Percentiles rank a stretch among this genome's conserved stretches.
phyloP scores from a whole-genome alignment of 2,113 vertebrate genomes.

The Egretta garzetta region DNA sequence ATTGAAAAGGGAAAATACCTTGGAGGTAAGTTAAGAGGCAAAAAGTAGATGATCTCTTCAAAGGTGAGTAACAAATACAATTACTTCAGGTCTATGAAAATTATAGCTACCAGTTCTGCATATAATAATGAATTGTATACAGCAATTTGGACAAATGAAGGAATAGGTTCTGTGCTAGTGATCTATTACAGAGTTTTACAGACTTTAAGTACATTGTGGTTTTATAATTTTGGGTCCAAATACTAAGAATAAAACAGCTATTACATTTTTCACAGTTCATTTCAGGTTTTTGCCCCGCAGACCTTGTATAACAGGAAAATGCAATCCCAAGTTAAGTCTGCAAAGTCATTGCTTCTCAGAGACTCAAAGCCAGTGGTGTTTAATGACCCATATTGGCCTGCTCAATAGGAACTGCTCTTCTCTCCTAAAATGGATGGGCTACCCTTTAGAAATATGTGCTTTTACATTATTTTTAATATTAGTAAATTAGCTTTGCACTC shows the following conservation, averaged over 20 bases:
- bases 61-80: background rate
- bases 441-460: constrained; percentile 44
- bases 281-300: constrained; percentile 65
- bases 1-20: background rate
- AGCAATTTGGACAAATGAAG: background rate
- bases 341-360: constrained; percentile 64
- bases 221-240: constrained; percentile 49
- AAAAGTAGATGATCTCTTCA: background rate
- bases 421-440: constrained; percentile 40
- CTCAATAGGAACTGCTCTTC: constrained; percentile 76
- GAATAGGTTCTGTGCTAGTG: background rate
- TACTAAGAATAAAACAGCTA: constrained; percentile 46
- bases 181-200: constrained; percentile 56
- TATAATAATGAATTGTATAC: background rate
- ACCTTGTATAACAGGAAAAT: constrained; percentile 63
- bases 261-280: constrained; percentile 67
- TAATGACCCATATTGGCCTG: constrained; percentile 79
- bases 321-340: constrained; percentile 60
- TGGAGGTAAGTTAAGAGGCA: background rate
- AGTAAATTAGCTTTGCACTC: background rate
- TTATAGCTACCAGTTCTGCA: background rate
- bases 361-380: constrained; percentile 74
- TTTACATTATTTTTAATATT: constrained; percentile 54
- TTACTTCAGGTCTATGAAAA: background rate
- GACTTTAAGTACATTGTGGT: constrained; percentile 27